Evolutionary conservation across 2,113 vertebrate genomes (phyloP).

Genomic region (Eptesicus fuscus): DNA sequence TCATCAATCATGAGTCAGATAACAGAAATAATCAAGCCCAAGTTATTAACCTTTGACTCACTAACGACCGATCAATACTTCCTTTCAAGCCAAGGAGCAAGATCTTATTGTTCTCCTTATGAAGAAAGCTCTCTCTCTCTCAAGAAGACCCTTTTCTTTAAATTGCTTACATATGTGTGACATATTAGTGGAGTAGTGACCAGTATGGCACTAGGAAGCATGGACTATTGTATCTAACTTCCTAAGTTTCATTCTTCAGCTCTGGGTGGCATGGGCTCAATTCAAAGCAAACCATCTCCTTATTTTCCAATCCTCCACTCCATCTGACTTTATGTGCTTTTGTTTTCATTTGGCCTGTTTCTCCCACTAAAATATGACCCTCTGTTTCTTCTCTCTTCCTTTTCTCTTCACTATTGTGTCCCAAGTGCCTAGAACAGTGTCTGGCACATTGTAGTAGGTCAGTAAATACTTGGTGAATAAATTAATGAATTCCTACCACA

Average conservation of each 20-base stretch:
- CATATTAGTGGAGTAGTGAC: not conserved
- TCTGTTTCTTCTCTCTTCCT: not conserved
- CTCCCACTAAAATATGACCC: not conserved
- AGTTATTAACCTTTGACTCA: constrained; percentile 68
- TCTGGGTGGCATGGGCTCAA: not conserved
- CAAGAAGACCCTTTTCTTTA: constrained; percentile 3
- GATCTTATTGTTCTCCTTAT: constrained; percentile 45
- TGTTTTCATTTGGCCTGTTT: not conserved
- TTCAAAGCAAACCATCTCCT: not conserved
- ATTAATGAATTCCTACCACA: not conserved
- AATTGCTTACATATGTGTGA: constrained; percentile 23
- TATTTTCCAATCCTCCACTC: not conserved
- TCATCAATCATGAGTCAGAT: constrained; percentile 48
- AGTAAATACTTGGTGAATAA: constrained; percentile 16
- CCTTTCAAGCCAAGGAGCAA: constrained; percentile 55
- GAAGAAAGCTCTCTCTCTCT: constrained; percentile 38
- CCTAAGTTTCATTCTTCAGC: not conserved
- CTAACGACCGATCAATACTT: constrained; percentile 60
- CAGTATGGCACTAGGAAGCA: not conserved
- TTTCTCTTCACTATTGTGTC: not conserved
- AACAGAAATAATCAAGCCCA: constrained; percentile 56
- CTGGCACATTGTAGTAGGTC: not conserved
- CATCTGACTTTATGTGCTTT: not conserved
- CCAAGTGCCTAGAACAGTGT: not conserved
- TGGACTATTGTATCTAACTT: not conserved